phyloP scores from a whole-genome alignment of 2,797 vertebrate genomes.

The Aldrovandia affinis region DNA sequence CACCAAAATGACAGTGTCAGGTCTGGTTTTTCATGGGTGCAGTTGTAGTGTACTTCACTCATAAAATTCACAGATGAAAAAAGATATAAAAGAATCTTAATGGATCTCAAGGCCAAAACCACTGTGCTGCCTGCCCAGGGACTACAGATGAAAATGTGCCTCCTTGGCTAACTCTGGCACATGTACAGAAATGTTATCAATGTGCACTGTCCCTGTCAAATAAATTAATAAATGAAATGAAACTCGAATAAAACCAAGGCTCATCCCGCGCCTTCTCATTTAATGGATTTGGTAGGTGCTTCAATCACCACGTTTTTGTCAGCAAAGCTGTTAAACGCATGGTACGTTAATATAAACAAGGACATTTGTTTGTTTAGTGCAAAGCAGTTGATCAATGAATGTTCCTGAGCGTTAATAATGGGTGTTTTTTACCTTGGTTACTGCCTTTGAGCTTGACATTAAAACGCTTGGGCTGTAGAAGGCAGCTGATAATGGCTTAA shows the following conservation, averaged over 20 bases:
- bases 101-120: neutral
- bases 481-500: too few relatives aligned
- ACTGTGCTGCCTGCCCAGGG: too few relatives aligned
- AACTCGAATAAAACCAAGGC: neutral
- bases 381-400: neutral
- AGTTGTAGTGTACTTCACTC: neutral
- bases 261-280: neutral
- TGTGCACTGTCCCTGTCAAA: too few relatives aligned
- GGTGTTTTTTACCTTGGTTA: neutral
- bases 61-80: neutral
- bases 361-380: neutral
- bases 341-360: too few relatives aligned
- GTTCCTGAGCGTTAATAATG: neutral
- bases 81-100: neutral
- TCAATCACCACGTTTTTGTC: neutral
- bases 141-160: too few relatives aligned
- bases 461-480: neutral
- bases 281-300: neutral
- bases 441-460: neutral
- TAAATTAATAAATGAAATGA: too few relatives aligned
- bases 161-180: too few relatives aligned
- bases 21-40: neutral
- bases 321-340: neutral
- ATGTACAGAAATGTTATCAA: too few relatives aligned
- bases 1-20: neutral